Evolutionary conservation across 2,797 vertebrate genomes (phyloP), one percentile per base, ranked within the genome.

Genomic region (Pogonophryne albipinna): DNA sequence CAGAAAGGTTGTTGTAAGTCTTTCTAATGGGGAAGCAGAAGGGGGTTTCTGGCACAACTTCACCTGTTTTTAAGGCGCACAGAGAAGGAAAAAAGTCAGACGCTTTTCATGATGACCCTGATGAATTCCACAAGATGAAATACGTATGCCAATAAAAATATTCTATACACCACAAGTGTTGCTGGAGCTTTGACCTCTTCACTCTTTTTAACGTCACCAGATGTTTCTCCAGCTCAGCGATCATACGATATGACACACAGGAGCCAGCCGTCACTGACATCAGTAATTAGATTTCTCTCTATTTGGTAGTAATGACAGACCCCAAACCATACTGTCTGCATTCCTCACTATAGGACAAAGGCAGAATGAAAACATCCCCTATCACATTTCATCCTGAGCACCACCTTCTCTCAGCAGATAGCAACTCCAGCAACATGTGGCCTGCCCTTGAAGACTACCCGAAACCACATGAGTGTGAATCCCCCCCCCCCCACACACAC

Each of bases 391-490:
- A 77, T 81, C 76, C 74, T 50, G 79, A 5, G 77, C 85, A 85
- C 77, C 87, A 85, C 74, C 84, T 83, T 79, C 74, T 60, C 76
- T 80, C 66, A 66, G 83, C 74, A 88, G 91, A 93, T 91, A 91
- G 84, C 41, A 76, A 69, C 84, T 74, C 80, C 61, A 68, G 79
- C 70, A 90, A 90, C 90, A 93, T 92, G 90, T 89, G 89, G 88
- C 79, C 46, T 89, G 74, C 79, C 81, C 90, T 89, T 88, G 86
- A 91, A 90, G 83, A 66, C 81, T 80, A 77, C 80, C 79, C 72
- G 52, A 83, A 92, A 91, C 86, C 92, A 93, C 85, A 88, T 92
- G 91, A 91, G 91, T 91, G 86, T 84, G 77, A 88, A 77, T 66
- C 71, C 84, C 82, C 80, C 80, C 20, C n/a, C n/a, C n/a, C 20